Conservation (phyloP, 2,888 invertebrate species). For the Hedya salicella region DNA sequence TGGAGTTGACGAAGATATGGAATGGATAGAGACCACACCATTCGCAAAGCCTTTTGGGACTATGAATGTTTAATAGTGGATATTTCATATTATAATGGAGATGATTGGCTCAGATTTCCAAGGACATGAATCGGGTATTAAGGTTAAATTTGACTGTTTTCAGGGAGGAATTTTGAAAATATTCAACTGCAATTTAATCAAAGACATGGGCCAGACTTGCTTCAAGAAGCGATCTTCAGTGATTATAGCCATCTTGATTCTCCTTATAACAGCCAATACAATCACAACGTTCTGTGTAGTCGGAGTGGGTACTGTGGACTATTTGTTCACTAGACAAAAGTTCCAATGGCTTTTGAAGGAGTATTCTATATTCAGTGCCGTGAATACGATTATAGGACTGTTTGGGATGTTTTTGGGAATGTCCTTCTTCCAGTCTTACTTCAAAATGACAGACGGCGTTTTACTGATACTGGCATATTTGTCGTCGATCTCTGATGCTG, state of each 20-base stretch:
- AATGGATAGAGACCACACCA: no score
- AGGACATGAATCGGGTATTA: background rate
- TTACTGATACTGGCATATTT: constrained; percentile 42
- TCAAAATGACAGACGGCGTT: constrained; percentile 43
- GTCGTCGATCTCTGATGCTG: constrained; percentile 41
- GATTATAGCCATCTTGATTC: constrained; percentile 24
- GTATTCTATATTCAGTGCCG: constrained; percentile 44
- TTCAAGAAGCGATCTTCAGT: constrained; percentile 34
- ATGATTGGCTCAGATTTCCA: background rate
- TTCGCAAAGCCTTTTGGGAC: no score
- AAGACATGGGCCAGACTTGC: constrained; percentile 38
- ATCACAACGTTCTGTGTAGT: constrained; percentile 36
- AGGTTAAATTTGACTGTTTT: constrained; percentile 10
- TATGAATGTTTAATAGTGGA: no score
- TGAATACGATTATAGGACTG: constrained; percentile 40
- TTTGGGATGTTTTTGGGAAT: constrained; percentile 45
- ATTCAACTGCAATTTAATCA: constrained; percentile 28
- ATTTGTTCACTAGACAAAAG: constrained; percentile 45
- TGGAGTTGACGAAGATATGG: no score
- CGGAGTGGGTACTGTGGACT: constrained; percentile 40
- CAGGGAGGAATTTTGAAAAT: constrained; percentile 41
- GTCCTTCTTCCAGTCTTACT: constrained; percentile 42
- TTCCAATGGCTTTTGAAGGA: constrained; percentile 47
- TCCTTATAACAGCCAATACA: constrained; percentile 31
- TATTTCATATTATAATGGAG: no score